Conservation (phyloP, 2,113 vertebrate species). For the Misgurnus anguillicaudatus region DNA sequence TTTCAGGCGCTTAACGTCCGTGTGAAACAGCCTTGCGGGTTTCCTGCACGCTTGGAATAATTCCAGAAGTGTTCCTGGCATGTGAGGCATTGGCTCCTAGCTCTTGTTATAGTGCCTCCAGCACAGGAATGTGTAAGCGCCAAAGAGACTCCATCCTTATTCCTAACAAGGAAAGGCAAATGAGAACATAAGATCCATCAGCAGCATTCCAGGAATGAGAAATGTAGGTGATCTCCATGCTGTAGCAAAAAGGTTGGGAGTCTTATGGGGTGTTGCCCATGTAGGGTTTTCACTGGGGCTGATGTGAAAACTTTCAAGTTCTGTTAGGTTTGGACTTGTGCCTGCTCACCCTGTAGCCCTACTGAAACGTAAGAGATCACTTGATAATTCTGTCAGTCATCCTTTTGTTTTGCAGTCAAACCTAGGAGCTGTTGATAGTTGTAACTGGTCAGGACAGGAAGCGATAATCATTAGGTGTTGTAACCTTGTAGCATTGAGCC, state of each 20-base stretch:
- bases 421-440: background rate
- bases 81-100: conserved; percentile 30
- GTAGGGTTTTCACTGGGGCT: conserved; percentile 35
- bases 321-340: conserved; percentile 19
- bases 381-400: conserved; percentile 15
- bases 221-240: conserved; percentile 8
- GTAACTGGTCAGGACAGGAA: background rate
- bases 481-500: background rate
- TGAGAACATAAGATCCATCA: background rate
- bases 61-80: conserved; percentile 38
- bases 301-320: conserved; percentile 3
- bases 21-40: conserved; percentile 29
- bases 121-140: conserved; percentile 27
- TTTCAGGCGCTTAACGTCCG: conserved; percentile 21
- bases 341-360: conserved; percentile 17
- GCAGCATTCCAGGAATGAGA: background rate
- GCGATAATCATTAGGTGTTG: background rate
- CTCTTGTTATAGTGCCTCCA: conserved; percentile 36
- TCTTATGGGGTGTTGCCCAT: conserved; percentile 20
- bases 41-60: conserved; percentile 33
- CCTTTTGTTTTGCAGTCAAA: background rate
- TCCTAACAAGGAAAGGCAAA: conserved; percentile 51
- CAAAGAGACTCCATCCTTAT: conserved; percentile 17
- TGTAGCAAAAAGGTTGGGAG: conserved; percentile 1
- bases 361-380: background rate